These are phyloP conservation scores for Apis florea DNA, from an alignment of 1,140 invertebrate genomes.

Conservation along the genomic window DNA sequence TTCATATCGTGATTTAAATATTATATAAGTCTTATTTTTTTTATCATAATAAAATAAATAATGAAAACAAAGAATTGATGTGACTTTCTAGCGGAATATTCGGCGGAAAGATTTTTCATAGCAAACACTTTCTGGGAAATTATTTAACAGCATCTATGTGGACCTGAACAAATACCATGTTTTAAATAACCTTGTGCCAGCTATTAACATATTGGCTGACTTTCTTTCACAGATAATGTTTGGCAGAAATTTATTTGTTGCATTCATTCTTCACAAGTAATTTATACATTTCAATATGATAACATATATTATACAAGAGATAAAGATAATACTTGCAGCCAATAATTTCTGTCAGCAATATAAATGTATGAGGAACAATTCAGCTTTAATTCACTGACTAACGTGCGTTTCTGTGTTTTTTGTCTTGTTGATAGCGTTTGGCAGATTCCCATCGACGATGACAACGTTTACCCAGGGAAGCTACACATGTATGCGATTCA, in stretches of 20 bases:
- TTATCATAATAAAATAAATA: neutral
- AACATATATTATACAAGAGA: neutral
- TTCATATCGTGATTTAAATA: neutral
- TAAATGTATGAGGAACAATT: conserved; percentile 66
- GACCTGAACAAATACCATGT: conserved; percentile 66
- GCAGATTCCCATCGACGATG: conserved; percentile 90
- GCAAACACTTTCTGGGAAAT: conserved; percentile 57
- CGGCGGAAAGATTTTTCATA: conserved; percentile 32
- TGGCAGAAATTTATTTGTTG: conserved; percentile 66
- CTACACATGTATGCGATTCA: conserved; percentile 91
- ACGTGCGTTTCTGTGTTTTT: conserved; percentile 77
- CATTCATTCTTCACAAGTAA: neutral
- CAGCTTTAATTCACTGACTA: conserved; percentile 67
- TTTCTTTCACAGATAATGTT: conserved; percentile 69
- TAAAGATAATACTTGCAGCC: neutral
- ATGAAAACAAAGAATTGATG: conserved; percentile 50
- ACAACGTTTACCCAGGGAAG: conserved; percentile 91
- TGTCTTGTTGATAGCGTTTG: conserved; percentile 87
- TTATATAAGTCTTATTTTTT: neutral
- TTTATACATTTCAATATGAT: neutral
- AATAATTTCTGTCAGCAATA: conserved; percentile 40
- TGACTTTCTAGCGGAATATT: conserved; percentile 56
- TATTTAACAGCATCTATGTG: conserved; percentile 67
- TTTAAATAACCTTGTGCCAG: conserved; percentile 66
- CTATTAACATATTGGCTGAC: conserved; percentile 70